Evolutionary conservation across 2,888 invertebrate species (phyloP), one percentile per base, ranked within the genome.

Genomic region (Allacma fusca): DNA sequence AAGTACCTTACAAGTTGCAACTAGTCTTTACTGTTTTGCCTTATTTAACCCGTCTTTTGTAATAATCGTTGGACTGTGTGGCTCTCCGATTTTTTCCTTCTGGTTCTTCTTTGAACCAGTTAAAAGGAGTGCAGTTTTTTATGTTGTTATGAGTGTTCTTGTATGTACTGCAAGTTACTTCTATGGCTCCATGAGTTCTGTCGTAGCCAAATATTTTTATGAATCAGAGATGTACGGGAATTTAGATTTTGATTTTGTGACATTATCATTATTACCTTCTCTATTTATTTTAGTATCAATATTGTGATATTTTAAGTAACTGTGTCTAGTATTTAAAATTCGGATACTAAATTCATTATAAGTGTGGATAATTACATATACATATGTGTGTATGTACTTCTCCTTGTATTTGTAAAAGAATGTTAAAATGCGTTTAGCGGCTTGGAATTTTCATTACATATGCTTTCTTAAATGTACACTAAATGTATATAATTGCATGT

Each of bases 1-100:
- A 90, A 85, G 85, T 0, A 88, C 95, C 26, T 88, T 97, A 1
- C 92, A 94, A 85, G 87, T 95, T 79, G 93, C 93, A 0, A 93
- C 95, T 0, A 88, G 91, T 0, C 88, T 96, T 75, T 90, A 94
- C 84, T 91, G 94, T 26, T 89, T 95, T n/a, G 92, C 95, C 0
- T 91, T 97, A 90, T 91, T 95, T 80, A 97, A 97, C 88, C 95
- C 96, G 85, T 92, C 96, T 0, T 87, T 97, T 79, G 96, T 95
- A 0, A 89, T 96, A 83, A 88, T 93, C 75, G 86, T 92, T 43
- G 93, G 93, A 0, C 88, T 91, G 0, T 82, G 93, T 1, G 92
- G 92, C 84, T 91, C 93, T 12, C 96, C 97, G 0, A 86, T 93
- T 12, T 91, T 79, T 2, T 82, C 81, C 23, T 68, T 83, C 13